phyloP scores from a whole-genome alignment of 1,140 invertebrate species.

The Lucilia cuprina region DNA sequence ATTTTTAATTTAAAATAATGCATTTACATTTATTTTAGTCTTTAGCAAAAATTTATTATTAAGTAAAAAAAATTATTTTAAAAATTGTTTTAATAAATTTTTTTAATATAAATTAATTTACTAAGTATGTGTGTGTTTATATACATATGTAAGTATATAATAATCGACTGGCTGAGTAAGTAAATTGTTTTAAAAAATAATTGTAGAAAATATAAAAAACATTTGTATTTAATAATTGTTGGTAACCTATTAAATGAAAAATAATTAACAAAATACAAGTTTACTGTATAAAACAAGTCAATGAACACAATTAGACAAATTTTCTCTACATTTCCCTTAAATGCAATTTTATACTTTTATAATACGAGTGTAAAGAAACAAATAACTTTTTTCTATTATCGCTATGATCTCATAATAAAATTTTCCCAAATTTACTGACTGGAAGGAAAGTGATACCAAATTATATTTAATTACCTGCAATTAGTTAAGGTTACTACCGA shows the following conservation, averaged over 20 bases:
- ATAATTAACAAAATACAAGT: constrained; percentile 8
- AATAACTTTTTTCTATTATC: constrained; percentile 3
- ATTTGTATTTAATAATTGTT: background rate
- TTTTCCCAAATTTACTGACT: constrained; percentile 26
- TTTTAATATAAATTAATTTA: too few relatives aligned
- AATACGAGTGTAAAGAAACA: background rate
- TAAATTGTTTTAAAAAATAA: too few relatives aligned
- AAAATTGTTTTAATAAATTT: too few relatives aligned
- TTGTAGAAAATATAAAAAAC: too few relatives aligned
- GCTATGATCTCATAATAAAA: background rate
- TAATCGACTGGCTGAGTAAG: too few relatives aligned
- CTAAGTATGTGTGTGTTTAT: too few relatives aligned
- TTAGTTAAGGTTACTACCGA: constrained; percentile 32
- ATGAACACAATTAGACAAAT: background rate
- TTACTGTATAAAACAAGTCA: background rate
- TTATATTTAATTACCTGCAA: constrained; percentile 32
- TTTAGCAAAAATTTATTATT: too few relatives aligned
- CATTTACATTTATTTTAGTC: too few relatives aligned
- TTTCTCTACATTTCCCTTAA: background rate
- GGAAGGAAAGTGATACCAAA: constrained; percentile 31
- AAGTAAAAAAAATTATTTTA: too few relatives aligned
- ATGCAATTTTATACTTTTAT: background rate
- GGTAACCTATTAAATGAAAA: constrained; percentile 19
- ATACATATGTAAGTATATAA: too few relatives aligned
- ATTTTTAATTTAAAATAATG: too few relatives aligned